Base-by-base conservation (phyloP, 2,888 invertebrate genomes). In the Syritta pipiens region DNA sequence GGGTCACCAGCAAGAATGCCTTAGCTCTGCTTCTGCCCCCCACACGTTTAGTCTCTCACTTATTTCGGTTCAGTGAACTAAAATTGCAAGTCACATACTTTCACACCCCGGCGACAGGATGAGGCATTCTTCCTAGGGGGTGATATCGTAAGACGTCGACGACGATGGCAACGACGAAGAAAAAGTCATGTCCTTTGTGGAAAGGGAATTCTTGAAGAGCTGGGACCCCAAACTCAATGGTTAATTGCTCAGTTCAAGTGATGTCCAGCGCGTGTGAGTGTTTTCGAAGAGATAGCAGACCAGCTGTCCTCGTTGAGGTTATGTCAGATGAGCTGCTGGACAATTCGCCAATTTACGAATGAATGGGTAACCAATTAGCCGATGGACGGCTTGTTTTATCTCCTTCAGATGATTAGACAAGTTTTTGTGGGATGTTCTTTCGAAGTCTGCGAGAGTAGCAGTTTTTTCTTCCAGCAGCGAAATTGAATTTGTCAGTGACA, bases 61-160 rank as follows among this genome's bases (percentile, higher is more conserved):
- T 82, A 82, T 77, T 82, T 82, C 82, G 65, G 82, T 79, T 83
- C 82, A 82, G 19, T 82, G 82, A 82, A 82, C 82, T 82, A 82
- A 82, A 82, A 83, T 83, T 83, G 82, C 83, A 82, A 83, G 83
- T 83, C 83, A 83, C 83, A 83, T 83, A 83, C 81, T 83, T 83
- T 83, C 81, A 81, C 83, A 83, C 83, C 82, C 82, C 68, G 65
- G 60, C 68, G 3, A 9, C 12, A 42, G 40, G 57, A 79, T 60
- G 77, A 77, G 60, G 72, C 26, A 55, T 55, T 6, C 14, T 69
- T 40, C 48, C 32, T 46, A 12, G 35, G 35, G 14, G 35, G 7
- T 35, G 35, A 35, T 12, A 35, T 48, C 12, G 1, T 7, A 12
- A 9, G 7, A 9, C 5, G 24, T 28, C 35, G 5, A 2, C 7